Percentiles rank a stretch among this genome's conserved stretches.
Conservation (phyloP, 92 coral and sea anemone species). For the Epizoanthus stellaris region DNA sequence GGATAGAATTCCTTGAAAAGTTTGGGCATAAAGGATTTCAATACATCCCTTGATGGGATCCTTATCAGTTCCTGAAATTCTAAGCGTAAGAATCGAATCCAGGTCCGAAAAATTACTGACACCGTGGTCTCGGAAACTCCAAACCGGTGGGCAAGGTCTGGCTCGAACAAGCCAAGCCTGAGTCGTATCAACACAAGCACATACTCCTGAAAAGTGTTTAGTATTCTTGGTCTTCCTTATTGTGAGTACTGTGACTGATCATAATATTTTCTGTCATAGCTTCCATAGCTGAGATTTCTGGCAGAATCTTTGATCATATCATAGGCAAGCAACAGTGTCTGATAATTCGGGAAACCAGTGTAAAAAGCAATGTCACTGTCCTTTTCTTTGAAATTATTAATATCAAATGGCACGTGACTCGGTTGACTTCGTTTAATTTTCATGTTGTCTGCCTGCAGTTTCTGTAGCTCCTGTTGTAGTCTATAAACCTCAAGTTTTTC, state of each 20-base stretch:
- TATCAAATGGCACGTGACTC: constrained; percentile 36
- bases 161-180: no score
- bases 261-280: constrained; percentile 1
- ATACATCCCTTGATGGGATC: constrained; percentile 64
- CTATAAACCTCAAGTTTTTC: no score
- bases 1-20: constrained; percentile 62
- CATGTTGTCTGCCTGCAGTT: constrained; percentile 15
- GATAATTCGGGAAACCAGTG: not conserved
- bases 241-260: not conserved
- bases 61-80: constrained; percentile 60
- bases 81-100: constrained; percentile 50
- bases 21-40: constrained; percentile 59
- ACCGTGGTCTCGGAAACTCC: no score
- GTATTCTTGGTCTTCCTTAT: constrained; percentile 33
- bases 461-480: not conserved
- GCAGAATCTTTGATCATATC: constrained; percentile 26
- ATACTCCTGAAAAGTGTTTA: constrained; percentile 42
- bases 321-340: constrained; percentile 10
- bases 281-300: constrained; percentile 30
- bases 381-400: constrained; percentile 34
- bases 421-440: constrained; percentile 31
- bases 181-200: not conserved
- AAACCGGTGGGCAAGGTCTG: no score
- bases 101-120: constrained; percentile 5
- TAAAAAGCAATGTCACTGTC: constrained; percentile 40